Conservation (phyloP, 2,797 vertebrate species). For the Acomys russatus region DNA sequence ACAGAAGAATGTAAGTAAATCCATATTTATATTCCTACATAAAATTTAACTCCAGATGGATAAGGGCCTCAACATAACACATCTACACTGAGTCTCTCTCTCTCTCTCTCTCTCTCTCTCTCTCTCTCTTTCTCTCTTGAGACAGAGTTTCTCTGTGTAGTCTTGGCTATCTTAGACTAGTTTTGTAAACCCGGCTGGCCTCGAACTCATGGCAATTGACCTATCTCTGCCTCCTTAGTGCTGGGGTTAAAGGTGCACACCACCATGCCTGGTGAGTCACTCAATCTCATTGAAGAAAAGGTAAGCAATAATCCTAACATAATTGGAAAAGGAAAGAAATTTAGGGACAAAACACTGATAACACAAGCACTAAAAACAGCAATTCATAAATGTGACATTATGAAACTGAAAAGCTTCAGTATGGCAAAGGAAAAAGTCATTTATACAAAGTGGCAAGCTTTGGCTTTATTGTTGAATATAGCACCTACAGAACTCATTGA, state of each 20-base stretch:
- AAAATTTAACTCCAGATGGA: background rate
- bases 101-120: too few relatives aligned
- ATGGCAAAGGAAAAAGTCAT: background rate
- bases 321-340: background rate
- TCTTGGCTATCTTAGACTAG: too few relatives aligned
- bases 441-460: background rate
- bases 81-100: background rate
- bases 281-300: background rate
- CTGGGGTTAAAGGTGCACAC: too few relatives aligned
- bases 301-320: background rate
- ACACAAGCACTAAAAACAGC: background rate
- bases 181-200: too few relatives aligned
- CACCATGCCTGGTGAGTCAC: too few relatives aligned
- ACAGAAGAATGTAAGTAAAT: background rate
- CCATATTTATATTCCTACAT: background rate
- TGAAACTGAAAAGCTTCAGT: background rate
- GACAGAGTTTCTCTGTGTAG: too few relatives aligned
- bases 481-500: background rate
- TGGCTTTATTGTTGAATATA: background rate
- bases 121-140: too few relatives aligned
- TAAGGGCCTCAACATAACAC: background rate
- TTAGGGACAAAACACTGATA: background rate
- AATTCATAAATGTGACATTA: background rate
- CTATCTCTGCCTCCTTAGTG: too few relatives aligned
- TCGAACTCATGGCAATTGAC: too few relatives aligned